These are phyloP conservation scores for Atta texana DNA, from an alignment of 1,140 invertebrate species.

Conservation along the genomic window DNA sequence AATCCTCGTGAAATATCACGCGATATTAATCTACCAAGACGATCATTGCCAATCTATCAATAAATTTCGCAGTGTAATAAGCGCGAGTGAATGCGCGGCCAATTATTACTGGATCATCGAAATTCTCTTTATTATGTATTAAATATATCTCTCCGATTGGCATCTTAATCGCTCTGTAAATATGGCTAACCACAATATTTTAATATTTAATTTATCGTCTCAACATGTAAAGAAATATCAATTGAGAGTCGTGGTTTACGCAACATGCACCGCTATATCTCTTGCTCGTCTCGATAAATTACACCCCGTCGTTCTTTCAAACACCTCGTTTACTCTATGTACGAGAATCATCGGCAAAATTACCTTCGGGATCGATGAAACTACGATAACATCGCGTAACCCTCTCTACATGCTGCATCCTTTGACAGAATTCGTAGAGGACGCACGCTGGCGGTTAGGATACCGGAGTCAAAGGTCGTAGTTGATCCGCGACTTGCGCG, in stretches of 20 bases:
- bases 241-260: conserved; percentile 60
- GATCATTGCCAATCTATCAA: conserved; percentile 25
- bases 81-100: conserved; percentile 14
- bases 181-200: conserved; percentile 45
- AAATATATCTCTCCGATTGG: conserved; percentile 46
- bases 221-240: conserved; percentile 42
- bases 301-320: conserved; percentile 58
- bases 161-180: conserved; percentile 41
- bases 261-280: conserved; percentile 64
- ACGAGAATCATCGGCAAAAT: conserved; percentile 35
- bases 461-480: conserved; percentile 43
- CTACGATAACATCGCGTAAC: conserved; percentile 23
- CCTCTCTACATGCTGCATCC: background rate
- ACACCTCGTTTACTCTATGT: conserved; percentile 36
- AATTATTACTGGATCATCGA: conserved; percentile 67
- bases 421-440: conserved; percentile 66
- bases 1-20: conserved; percentile 55
- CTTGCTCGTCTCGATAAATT: conserved; percentile 66
- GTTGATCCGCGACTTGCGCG: conserved; percentile 28
- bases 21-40: conserved; percentile 47
- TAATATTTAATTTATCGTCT: conserved; percentile 71
- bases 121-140: conserved; percentile 49
- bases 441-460: background rate
- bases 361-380: conserved; percentile 35
- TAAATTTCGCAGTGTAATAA: conserved; percentile 45